A percentile compares a stretch with the other conserved stretches of the same genome.
phyloP scores from a whole-genome alignment of 2,113 vertebrate species.

The Trematocara zebra region DNA sequence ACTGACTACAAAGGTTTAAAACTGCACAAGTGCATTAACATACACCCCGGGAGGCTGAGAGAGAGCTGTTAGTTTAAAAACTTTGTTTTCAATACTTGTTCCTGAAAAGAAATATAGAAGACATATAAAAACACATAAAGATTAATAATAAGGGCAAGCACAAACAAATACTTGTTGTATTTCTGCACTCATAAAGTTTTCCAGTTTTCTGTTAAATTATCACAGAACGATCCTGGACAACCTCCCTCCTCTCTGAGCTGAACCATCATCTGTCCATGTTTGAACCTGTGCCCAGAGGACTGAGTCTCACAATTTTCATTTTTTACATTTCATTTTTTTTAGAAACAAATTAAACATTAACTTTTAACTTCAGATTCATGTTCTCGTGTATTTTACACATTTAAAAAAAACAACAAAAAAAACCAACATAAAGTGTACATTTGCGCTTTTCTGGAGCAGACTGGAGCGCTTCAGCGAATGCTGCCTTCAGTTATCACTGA shows the following conservation, averaged over 20 bases:
- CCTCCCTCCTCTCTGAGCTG: background rate
- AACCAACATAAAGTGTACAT: fast-evolving
- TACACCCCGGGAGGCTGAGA: background rate
- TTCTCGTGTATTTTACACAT: background rate
- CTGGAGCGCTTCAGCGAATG: background rate
- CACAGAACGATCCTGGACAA: fast-evolving
- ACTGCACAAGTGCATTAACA: slow-evolving; percentile 19
- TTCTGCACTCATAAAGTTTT: fast-evolving
- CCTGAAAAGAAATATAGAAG: background rate
- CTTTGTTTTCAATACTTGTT: background rate
- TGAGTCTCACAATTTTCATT: background rate
- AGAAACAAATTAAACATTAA: background rate
- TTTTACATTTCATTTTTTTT: fast-evolving
- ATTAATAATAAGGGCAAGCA: background rate
- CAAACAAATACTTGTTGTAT: background rate
- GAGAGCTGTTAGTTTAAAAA: background rate
- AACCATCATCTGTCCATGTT: background rate
- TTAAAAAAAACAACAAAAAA: background rate
- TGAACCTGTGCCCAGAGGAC: background rate
- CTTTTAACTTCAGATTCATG: background rate
- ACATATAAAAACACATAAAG: background rate
- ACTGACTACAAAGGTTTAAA: slow-evolving; percentile 32
- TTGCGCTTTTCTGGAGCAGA: fast-evolving
- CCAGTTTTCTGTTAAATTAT: background rate
- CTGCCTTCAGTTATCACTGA: background rate